Base-by-base conservation (phyloP, 2,888 invertebrate species). In the Leptinotarsa haldemani region DNA sequence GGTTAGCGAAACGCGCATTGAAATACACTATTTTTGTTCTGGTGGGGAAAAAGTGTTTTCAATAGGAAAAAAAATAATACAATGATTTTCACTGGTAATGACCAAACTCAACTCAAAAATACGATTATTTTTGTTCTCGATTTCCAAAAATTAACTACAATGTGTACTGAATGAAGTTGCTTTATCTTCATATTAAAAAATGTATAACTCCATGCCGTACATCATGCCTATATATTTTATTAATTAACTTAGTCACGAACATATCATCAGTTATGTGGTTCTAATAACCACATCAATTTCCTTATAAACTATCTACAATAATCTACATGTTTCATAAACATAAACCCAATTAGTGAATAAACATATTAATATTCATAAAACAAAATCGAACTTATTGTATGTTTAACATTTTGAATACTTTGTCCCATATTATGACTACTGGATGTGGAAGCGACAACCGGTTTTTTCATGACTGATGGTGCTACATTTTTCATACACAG, bases 401-500 rank as follows among this genome's bases (percentile, higher is more conserved):
- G n/a, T 52, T 52, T 12, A 12, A 52, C 52, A 9, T 40, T 9
- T 30, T 30, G 30, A 30, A 40, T 40, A 40, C 40, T 40, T 40
- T 40, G 40, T 40, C 40, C 40, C 40, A 40, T 40, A 40, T 40
- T 40, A 40, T 40, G 40, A 40, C 40, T 40, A 40, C 40, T 40
- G 40, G 9, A 40, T 40, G 40, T 40, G 40, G 40, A 40, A 40
- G 9, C 40, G 40, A 40, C 9, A 40, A 40, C 40, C 40, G 40
- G 40, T 40, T 40, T 40, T 12, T 40, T 40, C 40, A 40, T 40
- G 40, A 40, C 40, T 40, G 40, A 40, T 40, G 40, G 40, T 40
- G 40, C 40, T 40, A 52, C 56, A 56, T 56, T 56, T 56, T 56
- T 56, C 56, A 56, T 50, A 15, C 5, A 15, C 50, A 50, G 50